These are phyloP conservation scores for Caenorhabditis briggsae DNA, from an alignment of 1,140 invertebrate species.

Conservation along the genomic window DNA sequence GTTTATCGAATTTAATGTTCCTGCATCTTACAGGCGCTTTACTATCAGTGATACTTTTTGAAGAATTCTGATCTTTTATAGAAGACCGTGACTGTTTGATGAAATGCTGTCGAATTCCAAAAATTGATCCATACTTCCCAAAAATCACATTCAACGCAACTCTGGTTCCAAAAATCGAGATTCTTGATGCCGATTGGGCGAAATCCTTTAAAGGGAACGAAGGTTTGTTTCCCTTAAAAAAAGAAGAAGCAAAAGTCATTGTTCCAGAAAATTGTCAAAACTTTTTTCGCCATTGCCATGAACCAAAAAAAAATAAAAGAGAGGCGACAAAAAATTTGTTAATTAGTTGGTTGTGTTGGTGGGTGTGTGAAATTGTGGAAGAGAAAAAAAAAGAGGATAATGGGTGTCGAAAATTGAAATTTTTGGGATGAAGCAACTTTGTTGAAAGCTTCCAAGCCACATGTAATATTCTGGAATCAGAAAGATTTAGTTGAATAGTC, in stretches of 20 bases:
- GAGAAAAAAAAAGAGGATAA: not conserved
- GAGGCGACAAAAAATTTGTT: conserved; percentile 27
- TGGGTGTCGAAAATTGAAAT: not conserved
- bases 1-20: not conserved
- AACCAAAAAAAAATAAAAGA: not conserved
- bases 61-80: not conserved
- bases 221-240: not conserved
- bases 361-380: not conserved
- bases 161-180: not conserved
- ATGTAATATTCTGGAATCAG: too few species aligned
- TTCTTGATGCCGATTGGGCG: not conserved
- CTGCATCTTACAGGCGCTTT: too few species aligned
- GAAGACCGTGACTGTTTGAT: not conserved
- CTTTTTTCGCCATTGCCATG: not conserved
- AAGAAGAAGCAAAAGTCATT: not conserved
- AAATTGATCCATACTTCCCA: not conserved
- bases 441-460: too few species aligned
- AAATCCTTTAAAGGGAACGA: conserved; percentile 32
- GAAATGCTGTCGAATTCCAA: conserved; percentile 13
- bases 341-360: conserved; percentile 23
- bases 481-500: too few species aligned
- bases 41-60: not conserved
- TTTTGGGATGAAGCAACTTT: too few species aligned
- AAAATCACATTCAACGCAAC: not conserved
- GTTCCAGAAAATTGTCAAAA: conserved; percentile 41